Evolutionary conservation across 2,888 invertebrate genomes (phyloP).

Genomic region (Nymphalis urticae): DNA sequence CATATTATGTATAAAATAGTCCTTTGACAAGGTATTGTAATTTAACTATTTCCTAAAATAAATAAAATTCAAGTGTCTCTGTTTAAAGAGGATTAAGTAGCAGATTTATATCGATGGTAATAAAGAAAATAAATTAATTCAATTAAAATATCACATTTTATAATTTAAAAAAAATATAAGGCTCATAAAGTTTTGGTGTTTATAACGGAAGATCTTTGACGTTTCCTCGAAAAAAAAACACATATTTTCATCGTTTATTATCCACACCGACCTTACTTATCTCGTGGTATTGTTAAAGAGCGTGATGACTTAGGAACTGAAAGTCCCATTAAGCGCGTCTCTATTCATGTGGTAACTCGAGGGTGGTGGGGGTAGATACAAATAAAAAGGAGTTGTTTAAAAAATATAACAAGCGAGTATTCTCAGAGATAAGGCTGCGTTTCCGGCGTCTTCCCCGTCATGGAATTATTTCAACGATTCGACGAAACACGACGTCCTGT

Average conservation of each 20-base stretch:
- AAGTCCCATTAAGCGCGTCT: slow-evolving; percentile 79
- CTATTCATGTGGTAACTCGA: slow-evolving; percentile 77
- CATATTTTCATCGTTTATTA: slow-evolving; percentile 77
- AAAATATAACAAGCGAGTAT: slow-evolving; percentile 80
- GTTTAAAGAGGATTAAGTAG: too few species aligned
- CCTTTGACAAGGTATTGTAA: too few species aligned
- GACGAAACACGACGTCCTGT: slow-evolving; percentile 75
- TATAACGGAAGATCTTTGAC: not conserved
- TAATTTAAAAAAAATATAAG: too few species aligned
- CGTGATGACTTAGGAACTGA: slow-evolving; percentile 81
- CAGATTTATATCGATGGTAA: too few species aligned
- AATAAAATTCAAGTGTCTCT: too few species aligned
- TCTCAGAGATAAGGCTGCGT: slow-evolving; percentile 78
- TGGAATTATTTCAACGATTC: slow-evolving; percentile 79
- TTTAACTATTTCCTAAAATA: too few species aligned
- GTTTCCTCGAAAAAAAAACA: slow-evolving; percentile 57
- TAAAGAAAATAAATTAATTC: too few species aligned
- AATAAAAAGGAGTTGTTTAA: slow-evolving; percentile 82
- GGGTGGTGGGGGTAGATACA: slow-evolving; percentile 58
- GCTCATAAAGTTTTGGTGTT: too few species aligned
- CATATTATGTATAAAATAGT: too few species aligned
- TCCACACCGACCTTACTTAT: slow-evolving; percentile 72
- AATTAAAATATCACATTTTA: too few species aligned
- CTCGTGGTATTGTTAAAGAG: slow-evolving; percentile 74
- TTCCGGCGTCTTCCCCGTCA: slow-evolving; percentile 71